Base-by-base conservation (phyloP, 92 coral and sea anemone genomes). In the Phenganax subtilis region DNA sequence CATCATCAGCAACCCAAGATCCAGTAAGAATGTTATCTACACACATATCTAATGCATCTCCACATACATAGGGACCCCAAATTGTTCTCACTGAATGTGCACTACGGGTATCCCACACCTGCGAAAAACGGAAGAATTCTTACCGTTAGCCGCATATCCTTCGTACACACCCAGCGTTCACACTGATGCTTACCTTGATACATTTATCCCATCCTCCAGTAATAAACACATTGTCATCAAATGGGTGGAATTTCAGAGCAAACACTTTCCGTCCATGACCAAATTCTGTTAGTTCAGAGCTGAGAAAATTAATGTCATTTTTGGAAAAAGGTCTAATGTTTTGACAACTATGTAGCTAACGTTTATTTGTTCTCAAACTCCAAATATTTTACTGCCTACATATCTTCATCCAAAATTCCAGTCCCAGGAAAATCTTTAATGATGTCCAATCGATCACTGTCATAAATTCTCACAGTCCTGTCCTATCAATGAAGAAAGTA, bases 161-260 rank as follows among this genome's bases (percentile, higher is more conserved):
- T n/a, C 6, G 6, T 28, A 64, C 12, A 9, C 20, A 37, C 37
- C 2, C 47, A 37, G 5, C 3, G 47, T 20, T 64, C 70, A 20
- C 14, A 11, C 47, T 65, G 17, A 27, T 14, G 11, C 58, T 10
- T 57, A 92, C 98, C 97, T 94, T 94, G 12, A 94, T 75, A 60
- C 97, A 94, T 15, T 96, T 88, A 55, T 94, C 98, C 98, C 98
- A 94, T 63, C 98, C 98, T 47, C 92, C 98, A 64, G 98, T 94
- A 25, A 94, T 84, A 67, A 94, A 94, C 52, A 94, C 87, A 83
- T 94, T 94, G 71, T 94, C 98, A 85, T 94, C 97, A 94, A 90
- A 94, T 57, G 98, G 98, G 78, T 94, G 98, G 75, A 94, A 94
- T 65, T 80, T 86, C 58, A 94, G 53, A 16, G 97, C 97, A 84